Percentiles rank a stretch among this genome's conserved stretches.
Evolutionary conservation across 2,797 vertebrate genomes (phyloP).

Genomic region (Smutsia temminckii): DNA sequence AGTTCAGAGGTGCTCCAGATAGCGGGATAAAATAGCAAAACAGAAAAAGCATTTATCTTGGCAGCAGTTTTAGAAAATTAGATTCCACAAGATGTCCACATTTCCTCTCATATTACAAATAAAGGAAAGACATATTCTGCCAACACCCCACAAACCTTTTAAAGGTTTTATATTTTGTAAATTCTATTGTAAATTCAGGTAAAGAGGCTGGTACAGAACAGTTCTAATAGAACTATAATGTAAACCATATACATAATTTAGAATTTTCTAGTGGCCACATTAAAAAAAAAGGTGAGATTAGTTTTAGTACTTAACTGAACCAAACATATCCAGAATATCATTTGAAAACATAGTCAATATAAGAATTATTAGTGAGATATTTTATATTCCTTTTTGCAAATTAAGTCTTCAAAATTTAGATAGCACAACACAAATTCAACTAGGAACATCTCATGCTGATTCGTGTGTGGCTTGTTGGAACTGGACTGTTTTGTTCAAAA

Average conservation of each 20-base stretch:
- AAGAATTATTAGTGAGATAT: not conserved
- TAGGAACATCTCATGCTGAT: not conserved
- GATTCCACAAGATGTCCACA: slow-evolving; percentile 4
- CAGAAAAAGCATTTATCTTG: slow-evolving; percentile 44
- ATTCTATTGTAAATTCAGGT: slow-evolving; percentile 25
- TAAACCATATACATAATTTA: not conserved
- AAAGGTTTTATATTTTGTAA: not conserved
- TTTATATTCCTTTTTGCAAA: not conserved
- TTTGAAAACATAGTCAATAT: not conserved
- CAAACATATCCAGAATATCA: not conserved
- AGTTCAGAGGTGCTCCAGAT: not conserved
- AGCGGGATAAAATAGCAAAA: slow-evolving; percentile 1
- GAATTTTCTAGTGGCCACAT: not conserved
- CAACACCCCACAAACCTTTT: not conserved
- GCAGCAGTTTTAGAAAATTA: slow-evolving; percentile 38
- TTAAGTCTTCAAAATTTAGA: not conserved
- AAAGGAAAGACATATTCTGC: not conserved
- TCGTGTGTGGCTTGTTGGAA: not conserved
- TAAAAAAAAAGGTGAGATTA: not conserved
- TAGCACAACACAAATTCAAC: not conserved
- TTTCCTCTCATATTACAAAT: slow-evolving; percentile 20
- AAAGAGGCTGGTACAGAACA: not conserved
- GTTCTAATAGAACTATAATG: not conserved
- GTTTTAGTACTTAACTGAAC: not conserved
- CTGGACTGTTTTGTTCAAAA: accelerated